Evolutionary conservation across 2,113 vertebrate genomes (phyloP).

Genomic region (rabbit (Oryctolagus cuniculus)): mOryCun1.1 NC_091434.1:93840001-93840500

Average conservation of each 20-base stretch:
- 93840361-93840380: neutral
- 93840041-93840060: neutral
- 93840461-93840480: neutral
- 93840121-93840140: neutral
- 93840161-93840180: neutral
- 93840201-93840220: neutral
- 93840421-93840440: neutral
- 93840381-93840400: neutral
- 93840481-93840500: neutral
- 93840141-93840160: neutral
- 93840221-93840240: conserved; percentile 5
- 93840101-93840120: neutral
- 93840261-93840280: neutral
- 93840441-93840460: neutral
- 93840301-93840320: neutral
- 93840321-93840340: neutral
- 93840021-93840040: neutral
- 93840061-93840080: neutral
- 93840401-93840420: neutral
- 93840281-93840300: neutral
- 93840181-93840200: neutral
- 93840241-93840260: neutral
- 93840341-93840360: neutral
- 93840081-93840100: neutral
- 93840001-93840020: neutral